Base-by-base conservation (phyloP, 2,113 vertebrate genomes). In the Stigmatopora argus region DNA sequence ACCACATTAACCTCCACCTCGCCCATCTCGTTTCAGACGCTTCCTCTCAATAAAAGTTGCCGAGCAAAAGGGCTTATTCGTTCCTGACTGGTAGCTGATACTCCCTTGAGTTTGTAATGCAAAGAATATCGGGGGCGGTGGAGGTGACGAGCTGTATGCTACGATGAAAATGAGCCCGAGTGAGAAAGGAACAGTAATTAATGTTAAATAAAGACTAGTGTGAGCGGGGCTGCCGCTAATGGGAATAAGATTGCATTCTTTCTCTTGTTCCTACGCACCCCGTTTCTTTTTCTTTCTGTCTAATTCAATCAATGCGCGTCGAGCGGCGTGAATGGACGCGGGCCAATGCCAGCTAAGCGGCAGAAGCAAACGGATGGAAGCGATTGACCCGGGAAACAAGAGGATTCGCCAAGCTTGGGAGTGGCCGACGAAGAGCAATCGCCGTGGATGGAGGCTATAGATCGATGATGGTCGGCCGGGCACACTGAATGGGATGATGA, bases 231-330 rank as follows among this genome's bases (percentile, higher is more conserved):
- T 14, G 19, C 41, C 41, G 59, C 59, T 61, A 61, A 61, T 46
- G 59, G 59, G 59, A 61, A 61, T 61, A 45, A 61, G 59, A 61
- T 61, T 61, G 59, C 59, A 61, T 61, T 61, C 59, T 61, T 61
- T 61, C 59, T 61, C 38, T 41, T 61, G 19, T 61, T 61, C 41
- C 59, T 61, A 23, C 59, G 19, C 19, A 19, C 59, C 38, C n/a
- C 19, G 59, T 19, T 45, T 61, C 59, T 61, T 61, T 61, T 56
- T 56, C 53, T 56, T 56, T 17, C 23, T 6, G 59, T 45, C 59
- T 45, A 61, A 61, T 61, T 61, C 38, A 61, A 61, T 61, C 59
- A 61, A 61, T 61, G 45, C 38, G 59, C 59, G 38, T 5, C 38
- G 58, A 61, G 58, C 38, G n/a, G n/a, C 58, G 3, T 14, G 41